phyloP scores from a whole-genome alignment of 2,113 vertebrate genomes.

The Lagopus leucura region DNA sequence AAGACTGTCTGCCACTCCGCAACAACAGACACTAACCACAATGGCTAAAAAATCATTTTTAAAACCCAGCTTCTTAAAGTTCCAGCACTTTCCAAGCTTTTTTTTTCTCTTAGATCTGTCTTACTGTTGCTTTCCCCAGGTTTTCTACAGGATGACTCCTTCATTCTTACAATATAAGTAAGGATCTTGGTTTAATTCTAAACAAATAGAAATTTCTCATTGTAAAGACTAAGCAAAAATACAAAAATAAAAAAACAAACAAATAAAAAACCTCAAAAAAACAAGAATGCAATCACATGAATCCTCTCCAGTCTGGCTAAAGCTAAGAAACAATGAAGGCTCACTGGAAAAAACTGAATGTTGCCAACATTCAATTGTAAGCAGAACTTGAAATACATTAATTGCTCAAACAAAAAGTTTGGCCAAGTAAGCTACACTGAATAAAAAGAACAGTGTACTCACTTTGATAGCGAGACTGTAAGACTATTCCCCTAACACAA shows the following conservation, averaged over 20 bases:
- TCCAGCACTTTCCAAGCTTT: neutral
- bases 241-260: neutral
- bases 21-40: neutral
- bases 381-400: neutral
- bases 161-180: neutral
- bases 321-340: neutral
- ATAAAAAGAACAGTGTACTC: neutral
- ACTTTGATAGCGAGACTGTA: neutral
- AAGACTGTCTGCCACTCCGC: neutral
- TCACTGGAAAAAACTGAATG: neutral
- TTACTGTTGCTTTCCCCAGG: neutral
- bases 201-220: neutral
- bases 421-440: neutral
- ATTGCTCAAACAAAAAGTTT: neutral
- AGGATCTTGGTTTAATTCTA: neutral
- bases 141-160: neutral
- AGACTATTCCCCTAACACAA: neutral
- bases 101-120: neutral
- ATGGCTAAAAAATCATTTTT: neutral
- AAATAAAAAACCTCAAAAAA: neutral
- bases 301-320: neutral
- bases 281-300: neutral
- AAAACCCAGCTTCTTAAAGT: neutral
- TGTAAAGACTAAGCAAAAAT: neutral
- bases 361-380: neutral